Evolutionary conservation across 1,140 invertebrate species (phyloP).

Genomic region (Drosophila sulfurigaster): DNA sequence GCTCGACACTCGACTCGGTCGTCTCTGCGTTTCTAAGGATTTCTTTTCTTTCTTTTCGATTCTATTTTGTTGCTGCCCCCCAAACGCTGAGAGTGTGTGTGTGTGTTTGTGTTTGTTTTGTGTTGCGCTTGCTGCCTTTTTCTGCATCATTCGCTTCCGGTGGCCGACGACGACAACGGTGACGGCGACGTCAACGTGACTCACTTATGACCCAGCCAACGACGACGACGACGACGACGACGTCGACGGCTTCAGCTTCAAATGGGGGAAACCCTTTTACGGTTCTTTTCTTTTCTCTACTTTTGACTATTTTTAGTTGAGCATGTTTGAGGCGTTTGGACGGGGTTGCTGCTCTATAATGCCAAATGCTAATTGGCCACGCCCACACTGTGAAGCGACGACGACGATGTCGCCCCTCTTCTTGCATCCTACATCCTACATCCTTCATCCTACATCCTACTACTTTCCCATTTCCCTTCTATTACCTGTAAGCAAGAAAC

Average conservation of each 20-base stretch:
- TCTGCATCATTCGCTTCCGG: slow-evolving; percentile 80
- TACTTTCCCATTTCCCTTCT: no score
- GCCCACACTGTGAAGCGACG: slow-evolving; percentile 40
- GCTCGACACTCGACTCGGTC: slow-evolving; percentile 36
- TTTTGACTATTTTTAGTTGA: slow-evolving; percentile 30
- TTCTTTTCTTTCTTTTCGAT: slow-evolving; percentile 57
- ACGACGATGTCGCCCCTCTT: background rate
- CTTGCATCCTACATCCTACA: background rate
- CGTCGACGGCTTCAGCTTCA: slow-evolving; percentile 13
- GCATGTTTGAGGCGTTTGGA: background rate
- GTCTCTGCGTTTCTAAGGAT: slow-evolving; percentile 48
- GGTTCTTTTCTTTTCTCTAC: slow-evolving; percentile 6
- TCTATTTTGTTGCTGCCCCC: background rate
- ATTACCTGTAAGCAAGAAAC: background rate
- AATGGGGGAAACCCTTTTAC: slow-evolving; percentile 49
- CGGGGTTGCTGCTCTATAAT: slow-evolving; percentile 35
- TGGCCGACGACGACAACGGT: slow-evolving; percentile 20
- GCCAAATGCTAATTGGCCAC: slow-evolving; percentile 69
- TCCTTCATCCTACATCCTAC: background rate
- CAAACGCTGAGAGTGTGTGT: background rate
- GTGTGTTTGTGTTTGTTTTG: slow-evolving; percentile 19
- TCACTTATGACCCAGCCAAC: slow-evolving; percentile 49
- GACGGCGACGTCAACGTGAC: slow-evolving; percentile 64
- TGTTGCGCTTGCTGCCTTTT: slow-evolving; percentile 53
- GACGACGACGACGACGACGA: slow-evolving; percentile 3